Percentiles rank a stretch among this genome's conserved stretches.
Evolutionary conservation across 2,888 invertebrate genomes (phyloP).

Genomic region (Aradus depressus): DNA sequence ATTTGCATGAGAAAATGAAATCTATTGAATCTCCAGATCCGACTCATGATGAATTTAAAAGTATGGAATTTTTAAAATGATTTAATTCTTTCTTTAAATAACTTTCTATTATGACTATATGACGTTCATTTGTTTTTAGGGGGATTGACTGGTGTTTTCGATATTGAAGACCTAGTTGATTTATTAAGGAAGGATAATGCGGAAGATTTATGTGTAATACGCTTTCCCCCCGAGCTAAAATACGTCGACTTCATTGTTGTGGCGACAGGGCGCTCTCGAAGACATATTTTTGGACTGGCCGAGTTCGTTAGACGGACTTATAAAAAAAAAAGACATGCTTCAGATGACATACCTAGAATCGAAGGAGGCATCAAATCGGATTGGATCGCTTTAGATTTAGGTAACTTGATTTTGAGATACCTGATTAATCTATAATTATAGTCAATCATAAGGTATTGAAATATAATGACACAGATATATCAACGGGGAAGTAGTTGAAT

Average conservation of each 20-base stretch:
- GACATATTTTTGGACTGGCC: constrained; percentile 62
- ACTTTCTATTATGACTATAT: no score
- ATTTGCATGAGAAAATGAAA: constrained; percentile 31
- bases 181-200: constrained; percentile 66
- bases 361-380: constrained; percentile 65
- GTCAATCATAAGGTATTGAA: no score
- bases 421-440: background rate
- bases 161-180: constrained; percentile 72
- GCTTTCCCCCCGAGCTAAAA: constrained; percentile 57
- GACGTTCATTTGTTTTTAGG: constrained; percentile 49
- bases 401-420: constrained; percentile 39
- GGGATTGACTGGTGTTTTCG: constrained; percentile 73
- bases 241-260: constrained; percentile 81
- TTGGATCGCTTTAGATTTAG: constrained; percentile 86
- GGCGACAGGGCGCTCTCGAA: constrained; percentile 58
- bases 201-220: constrained; percentile 66
- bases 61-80: background rate
- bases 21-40: no score
- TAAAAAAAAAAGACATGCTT: constrained; percentile 53
- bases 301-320: constrained; percentile 64
- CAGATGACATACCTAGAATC: constrained; percentile 58
- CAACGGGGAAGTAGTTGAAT: no score
- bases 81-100: background rate
- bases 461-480: no score
- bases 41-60: background rate